Base-by-base conservation (phyloP, 2,888 invertebrate genomes). In the Hesperia comma region DNA sequence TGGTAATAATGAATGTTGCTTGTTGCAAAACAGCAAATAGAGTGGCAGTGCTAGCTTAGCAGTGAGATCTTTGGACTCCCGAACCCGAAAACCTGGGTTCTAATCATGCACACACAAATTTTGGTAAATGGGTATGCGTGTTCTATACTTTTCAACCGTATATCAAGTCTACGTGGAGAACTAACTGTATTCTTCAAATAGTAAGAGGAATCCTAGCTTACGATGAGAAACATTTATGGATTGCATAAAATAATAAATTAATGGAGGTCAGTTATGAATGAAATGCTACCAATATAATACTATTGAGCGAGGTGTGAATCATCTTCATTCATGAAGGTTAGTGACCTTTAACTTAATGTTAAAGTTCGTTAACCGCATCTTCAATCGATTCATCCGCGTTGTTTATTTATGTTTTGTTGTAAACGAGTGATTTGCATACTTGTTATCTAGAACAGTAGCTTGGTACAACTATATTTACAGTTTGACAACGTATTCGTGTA, bases 251-350 rank as follows among this genome's bases (percentile, higher is more conserved):
- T n/a, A n/a, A n/a, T n/a, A n/a, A n/a, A n/a, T n/a, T n/a, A n/a
- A n/a, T n/a, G n/a, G n/a, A n/a, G n/a, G n/a, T n/a, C n/a, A n/a
- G n/a, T n/a, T n/a, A n/a, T n/a, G n/a, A 26, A 26, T 26, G 32
- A 43, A 43, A 14, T 21, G n/a, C 49, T 49, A 49, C 6, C 41
- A 33, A 53, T 43, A n/a, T n/a, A n/a, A n/a, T n/a, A n/a, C n/a
- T n/a, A 41, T 14, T 64, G 56, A 32, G 15, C 21, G 68, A 56
- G 57, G 19, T 55, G 46, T 41, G 68, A 68, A 63, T 60, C 68
- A 63, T 63, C 63, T 60, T 68, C 60, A 63, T 68, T 61, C 63
- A 63, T 32, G 32, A 54, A 63, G 60, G 63, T 58, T 46, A 54
- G 10, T 61, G 58, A 58, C 58, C 58, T 41, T 33, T 63, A 63